phyloP scores from a whole-genome alignment of 2,888 invertebrate species.

The Pharmacophagus antenor region DNA sequence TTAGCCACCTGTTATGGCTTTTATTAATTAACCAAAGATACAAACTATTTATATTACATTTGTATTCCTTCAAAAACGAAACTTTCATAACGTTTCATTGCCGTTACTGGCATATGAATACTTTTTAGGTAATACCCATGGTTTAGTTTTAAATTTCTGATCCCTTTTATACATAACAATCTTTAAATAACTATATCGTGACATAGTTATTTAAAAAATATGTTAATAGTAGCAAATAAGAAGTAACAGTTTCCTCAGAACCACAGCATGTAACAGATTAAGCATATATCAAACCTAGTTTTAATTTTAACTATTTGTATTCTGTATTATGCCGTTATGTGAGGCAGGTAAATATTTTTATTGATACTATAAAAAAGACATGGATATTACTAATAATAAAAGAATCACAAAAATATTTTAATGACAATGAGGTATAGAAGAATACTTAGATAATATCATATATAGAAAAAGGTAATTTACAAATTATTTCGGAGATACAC shows the following conservation, averaged over 20 bases:
- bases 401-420: constrained; percentile 9
- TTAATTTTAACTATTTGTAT: not conserved
- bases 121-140: not conserved
- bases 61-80: constrained; percentile 6
- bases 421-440: constrained; percentile 17
- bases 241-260: not conserved
- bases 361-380: not conserved
- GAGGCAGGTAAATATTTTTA: not conserved
- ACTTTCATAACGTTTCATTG: not conserved
- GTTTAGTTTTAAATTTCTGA: not conserved
- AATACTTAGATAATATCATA: constrained; percentile 30
- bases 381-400: not conserved
- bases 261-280: not conserved
- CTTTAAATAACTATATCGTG: too few species aligned
- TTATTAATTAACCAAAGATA: constrained; percentile 29
- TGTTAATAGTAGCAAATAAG: too few species aligned
- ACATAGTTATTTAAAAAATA: too few species aligned
- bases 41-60: constrained; percentile 21
- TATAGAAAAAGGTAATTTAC: constrained; percentile 45
- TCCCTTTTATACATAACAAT: not conserved
- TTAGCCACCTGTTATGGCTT: constrained; percentile 41
- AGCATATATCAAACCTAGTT: not conserved
- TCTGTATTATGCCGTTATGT: not conserved
- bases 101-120: not conserved
- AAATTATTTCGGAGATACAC: too few species aligned